Percentiles rank a stretch among this genome's conserved stretches.
Conservation (phyloP, 2,888 invertebrate species). For the Amiota mariae region DNA sequence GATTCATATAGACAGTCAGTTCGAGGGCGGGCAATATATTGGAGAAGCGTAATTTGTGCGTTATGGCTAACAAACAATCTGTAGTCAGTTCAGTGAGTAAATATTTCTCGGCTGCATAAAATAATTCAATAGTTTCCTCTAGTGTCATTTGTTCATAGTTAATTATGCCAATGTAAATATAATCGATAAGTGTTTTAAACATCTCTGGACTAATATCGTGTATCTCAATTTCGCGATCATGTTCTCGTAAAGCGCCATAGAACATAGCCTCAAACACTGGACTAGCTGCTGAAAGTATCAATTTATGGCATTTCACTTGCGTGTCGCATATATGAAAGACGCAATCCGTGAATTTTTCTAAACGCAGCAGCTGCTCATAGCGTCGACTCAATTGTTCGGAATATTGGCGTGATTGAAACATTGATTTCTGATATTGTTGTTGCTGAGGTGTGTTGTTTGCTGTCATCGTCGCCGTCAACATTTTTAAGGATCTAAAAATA, state of each 20-base stretch:
- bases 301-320: constrained; percentile 83
- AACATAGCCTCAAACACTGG: constrained; percentile 94
- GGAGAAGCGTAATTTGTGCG: constrained; percentile 67
- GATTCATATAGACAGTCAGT: constrained; percentile 69
- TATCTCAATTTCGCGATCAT: constrained; percentile 74
- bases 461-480: constrained; percentile 38
- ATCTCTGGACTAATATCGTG: constrained; percentile 72
- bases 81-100: constrained; percentile 65
- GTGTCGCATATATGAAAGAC: constrained; percentile 67
- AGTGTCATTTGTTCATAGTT: constrained; percentile 61
- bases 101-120: constrained; percentile 73
- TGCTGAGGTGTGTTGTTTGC: constrained; percentile 32
- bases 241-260: constrained; percentile 78
- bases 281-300: constrained; percentile 87
- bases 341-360: constrained; percentile 71
- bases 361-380: constrained; percentile 65
- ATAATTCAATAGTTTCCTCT: constrained; percentile 70
- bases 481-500: constrained; percentile 45
- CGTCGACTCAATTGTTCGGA: constrained; percentile 58
- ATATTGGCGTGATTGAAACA: constrained; percentile 46
- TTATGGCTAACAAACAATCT: constrained; percentile 64
- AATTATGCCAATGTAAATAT: constrained; percentile 68
- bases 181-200: constrained; percentile 72
- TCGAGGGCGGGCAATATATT: constrained; percentile 72
- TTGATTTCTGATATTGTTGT: background rate